phyloP scores from a whole-genome alignment of 2,113 vertebrate genomes.

The Peromyscus leucopus region DNA sequence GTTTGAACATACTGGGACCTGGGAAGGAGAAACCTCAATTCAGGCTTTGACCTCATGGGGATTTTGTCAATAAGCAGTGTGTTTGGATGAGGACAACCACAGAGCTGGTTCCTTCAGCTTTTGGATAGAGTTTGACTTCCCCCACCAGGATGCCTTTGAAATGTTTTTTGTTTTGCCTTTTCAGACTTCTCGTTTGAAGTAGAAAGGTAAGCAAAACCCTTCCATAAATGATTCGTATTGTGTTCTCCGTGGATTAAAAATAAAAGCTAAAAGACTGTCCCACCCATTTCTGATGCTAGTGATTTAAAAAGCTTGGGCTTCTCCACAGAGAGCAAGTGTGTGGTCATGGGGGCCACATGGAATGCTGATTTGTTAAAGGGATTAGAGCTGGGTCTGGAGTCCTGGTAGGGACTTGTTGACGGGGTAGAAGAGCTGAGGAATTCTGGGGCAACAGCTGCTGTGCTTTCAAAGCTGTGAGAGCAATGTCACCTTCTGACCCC shows the following conservation, averaged over 20 bases:
- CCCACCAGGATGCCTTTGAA: constrained; percentile 61
- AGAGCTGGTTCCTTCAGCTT: not conserved
- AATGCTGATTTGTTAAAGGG: constrained; percentile 54
- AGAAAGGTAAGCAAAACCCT: not conserved
- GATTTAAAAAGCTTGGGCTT: not conserved
- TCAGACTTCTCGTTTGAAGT: constrained; percentile 52
- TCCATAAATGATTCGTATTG: constrained; percentile 36
- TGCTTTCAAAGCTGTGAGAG: constrained; percentile 42
- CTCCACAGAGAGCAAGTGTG: not conserved
- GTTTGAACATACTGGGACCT: not conserved
- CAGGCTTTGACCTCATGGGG: not conserved
- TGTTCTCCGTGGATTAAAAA: constrained; percentile 42
- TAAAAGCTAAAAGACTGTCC: not conserved
- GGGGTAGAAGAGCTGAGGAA: not conserved
- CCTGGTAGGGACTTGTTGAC: not conserved
- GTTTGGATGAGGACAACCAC: constrained; percentile 38
- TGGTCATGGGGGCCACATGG: not conserved
- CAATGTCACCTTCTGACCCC: not conserved
- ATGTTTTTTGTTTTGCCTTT: constrained; percentile 10
- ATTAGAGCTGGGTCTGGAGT: not conserved
- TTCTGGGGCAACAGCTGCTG: constrained; percentile 1
- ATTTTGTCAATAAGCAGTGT: constrained; percentile 36
- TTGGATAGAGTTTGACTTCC: constrained; percentile 56
- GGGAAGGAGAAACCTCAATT: not conserved
- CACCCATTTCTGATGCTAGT: not conserved